These are phyloP conservation scores for Centropyge bicolor DNA, from an alignment of 2,797 vertebrate species.

Conservation along the genomic window DNA sequence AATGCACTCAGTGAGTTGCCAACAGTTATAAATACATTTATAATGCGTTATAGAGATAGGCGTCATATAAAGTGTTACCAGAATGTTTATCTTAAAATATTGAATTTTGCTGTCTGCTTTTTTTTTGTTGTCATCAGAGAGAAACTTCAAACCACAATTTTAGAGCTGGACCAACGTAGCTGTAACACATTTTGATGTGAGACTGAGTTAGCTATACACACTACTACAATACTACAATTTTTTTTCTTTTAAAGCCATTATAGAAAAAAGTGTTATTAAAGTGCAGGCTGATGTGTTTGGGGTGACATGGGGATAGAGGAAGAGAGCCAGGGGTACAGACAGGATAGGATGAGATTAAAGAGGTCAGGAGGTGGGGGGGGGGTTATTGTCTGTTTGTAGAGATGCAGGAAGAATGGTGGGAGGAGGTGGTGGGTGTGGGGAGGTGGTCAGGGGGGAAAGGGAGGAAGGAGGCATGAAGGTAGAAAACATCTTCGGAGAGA, in stretches of 20 bases:
- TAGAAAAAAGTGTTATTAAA: constrained; percentile 45
- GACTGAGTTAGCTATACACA: background rate
- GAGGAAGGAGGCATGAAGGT: constrained; percentile 51
- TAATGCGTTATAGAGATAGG: too few species aligned
- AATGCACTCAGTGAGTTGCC: too few species aligned
- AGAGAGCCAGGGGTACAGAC: constrained; percentile 26
- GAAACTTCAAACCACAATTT: too few species aligned
- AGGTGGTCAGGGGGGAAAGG: constrained; percentile 40
- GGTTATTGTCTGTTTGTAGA: constrained; percentile 33
- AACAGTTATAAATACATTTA: too few species aligned
- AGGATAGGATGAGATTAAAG: constrained; percentile 60
- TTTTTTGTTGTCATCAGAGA: too few species aligned
- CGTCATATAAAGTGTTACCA: too few species aligned
- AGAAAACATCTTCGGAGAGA: constrained; percentile 63
- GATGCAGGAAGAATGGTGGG: constrained; percentile 22
- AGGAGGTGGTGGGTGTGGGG: background rate
- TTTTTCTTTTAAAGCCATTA: constrained; percentile 27
- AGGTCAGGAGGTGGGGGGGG: constrained; percentile 39
- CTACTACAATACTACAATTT: background rate
- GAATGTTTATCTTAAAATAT: too few species aligned
- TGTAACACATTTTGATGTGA: too few species aligned
- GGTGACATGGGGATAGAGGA: constrained; percentile 31
- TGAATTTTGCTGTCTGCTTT: too few species aligned
- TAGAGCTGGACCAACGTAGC: too few species aligned
- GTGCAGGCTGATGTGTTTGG: constrained; percentile 22